These are phyloP conservation scores for Molossus molossus DNA, from an alignment of 2,797 vertebrate genomes.

Conservation along the genomic window DNA sequence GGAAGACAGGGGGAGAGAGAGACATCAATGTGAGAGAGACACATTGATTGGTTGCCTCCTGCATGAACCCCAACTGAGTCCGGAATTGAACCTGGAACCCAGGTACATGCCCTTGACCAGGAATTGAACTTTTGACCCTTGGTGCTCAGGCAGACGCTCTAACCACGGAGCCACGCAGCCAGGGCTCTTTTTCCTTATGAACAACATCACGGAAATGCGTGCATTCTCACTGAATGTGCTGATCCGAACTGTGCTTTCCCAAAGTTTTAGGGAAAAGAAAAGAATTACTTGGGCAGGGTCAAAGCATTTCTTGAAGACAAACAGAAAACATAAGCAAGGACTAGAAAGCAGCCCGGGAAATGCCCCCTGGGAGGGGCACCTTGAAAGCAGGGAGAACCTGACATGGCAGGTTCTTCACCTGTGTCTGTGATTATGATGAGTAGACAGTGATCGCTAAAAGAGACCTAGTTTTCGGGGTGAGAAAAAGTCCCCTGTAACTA, in stretches of 20 bases:
- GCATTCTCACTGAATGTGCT: not conserved
- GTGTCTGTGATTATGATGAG: not conserved
- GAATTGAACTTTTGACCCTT: no score
- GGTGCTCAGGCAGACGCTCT: no score
- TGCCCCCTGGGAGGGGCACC: not conserved
- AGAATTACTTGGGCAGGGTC: not conserved
- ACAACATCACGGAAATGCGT: not conserved
- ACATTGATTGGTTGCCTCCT: no score
- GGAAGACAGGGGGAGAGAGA: no score
- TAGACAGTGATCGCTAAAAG: not conserved
- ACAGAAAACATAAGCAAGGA: not conserved
- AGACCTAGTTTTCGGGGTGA: not conserved
- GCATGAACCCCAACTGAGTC: no score
- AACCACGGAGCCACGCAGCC: no score
- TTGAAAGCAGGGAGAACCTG: not conserved
- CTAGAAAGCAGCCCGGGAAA: not conserved
- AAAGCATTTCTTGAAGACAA: not conserved
- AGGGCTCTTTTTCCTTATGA: no score
- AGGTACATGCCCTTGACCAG: no score
- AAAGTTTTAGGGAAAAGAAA: not conserved
- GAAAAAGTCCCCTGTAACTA: not conserved
- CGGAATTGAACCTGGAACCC: no score
- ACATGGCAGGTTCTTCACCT: not conserved
- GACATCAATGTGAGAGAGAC: no score
- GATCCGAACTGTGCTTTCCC: constrained; percentile 10